Conservation (phyloP, 1,140 invertebrate genomes). For the Onthophagus taurus region DNA sequence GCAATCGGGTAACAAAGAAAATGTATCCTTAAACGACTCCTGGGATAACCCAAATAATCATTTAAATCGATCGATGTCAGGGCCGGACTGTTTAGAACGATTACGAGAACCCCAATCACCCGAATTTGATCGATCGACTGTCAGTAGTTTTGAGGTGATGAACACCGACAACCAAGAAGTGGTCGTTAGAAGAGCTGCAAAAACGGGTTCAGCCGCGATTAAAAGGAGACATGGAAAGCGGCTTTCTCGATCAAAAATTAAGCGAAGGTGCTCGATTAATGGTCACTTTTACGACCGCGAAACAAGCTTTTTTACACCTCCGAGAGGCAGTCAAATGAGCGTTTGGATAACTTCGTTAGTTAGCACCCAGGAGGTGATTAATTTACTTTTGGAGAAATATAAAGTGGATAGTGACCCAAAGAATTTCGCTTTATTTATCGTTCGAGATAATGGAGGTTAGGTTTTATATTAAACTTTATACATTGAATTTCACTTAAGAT, state of each 20-base stretch:
- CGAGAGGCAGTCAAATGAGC: slow-evolving; percentile 74
- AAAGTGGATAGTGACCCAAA: slow-evolving; percentile 70
- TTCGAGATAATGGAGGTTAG: slow-evolving; percentile 73
- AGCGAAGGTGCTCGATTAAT: slow-evolving; percentile 76
- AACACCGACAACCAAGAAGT: slow-evolving; percentile 32
- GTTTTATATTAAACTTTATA: slow-evolving; percentile 13
- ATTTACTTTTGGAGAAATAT: slow-evolving; percentile 78
- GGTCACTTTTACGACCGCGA: slow-evolving; percentile 83
- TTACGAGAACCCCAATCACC: slow-evolving; percentile 29
- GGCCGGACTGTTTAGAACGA: slow-evolving; percentile 54
- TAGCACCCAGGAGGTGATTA: slow-evolving; percentile 72
- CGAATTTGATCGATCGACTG: slow-evolving; percentile 29
- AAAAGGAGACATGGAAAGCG: slow-evolving; percentile 57
- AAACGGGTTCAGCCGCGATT: slow-evolving; percentile 58
- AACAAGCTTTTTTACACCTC: slow-evolving; percentile 79
- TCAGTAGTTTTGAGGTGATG: slow-evolving; percentile 30
- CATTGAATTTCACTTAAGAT: no score
- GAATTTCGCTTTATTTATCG: slow-evolving; percentile 74
- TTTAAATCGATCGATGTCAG: slow-evolving; percentile 56
- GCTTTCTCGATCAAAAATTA: slow-evolving; percentile 57
- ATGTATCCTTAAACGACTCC: slow-evolving; percentile 36
- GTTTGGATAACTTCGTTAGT: slow-evolving; percentile 78
- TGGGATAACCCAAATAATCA: slow-evolving; percentile 43
- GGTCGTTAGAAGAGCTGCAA: slow-evolving; percentile 36
- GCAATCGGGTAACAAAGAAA: slow-evolving; percentile 15